These are phyloP conservation scores for Drosophila biarmipes DNA, from an alignment of 1,140 invertebrate genomes.

Conservation along the genomic window DNA sequence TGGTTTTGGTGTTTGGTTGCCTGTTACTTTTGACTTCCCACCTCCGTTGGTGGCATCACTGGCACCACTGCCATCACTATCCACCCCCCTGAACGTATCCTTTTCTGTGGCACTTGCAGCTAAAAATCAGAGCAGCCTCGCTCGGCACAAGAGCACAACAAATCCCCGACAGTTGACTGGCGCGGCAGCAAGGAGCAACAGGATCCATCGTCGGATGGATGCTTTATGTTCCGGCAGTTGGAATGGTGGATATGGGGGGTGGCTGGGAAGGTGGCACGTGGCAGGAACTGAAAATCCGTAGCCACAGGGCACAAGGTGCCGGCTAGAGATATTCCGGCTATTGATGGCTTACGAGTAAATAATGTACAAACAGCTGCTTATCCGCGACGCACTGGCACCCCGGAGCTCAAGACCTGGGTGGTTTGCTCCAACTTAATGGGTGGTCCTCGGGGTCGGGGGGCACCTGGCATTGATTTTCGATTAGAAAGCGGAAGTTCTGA, in stretches of 20 bases:
- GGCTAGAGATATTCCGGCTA: slow-evolving; percentile 48
- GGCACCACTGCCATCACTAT: slow-evolving; percentile 2
- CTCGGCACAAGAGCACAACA: slow-evolving; percentile 56
- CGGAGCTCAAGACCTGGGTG: not conserved
- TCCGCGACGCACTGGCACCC: slow-evolving; percentile 49
- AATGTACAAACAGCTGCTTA: slow-evolving; percentile 83
- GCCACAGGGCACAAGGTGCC: slow-evolving; percentile 19
- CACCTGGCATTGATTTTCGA: slow-evolving; percentile 78
- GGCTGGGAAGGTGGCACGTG: slow-evolving; percentile 28
- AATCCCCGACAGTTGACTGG: slow-evolving; percentile 80
- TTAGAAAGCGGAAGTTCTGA: slow-evolving; percentile 58
- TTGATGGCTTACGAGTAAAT: slow-evolving; percentile 82
- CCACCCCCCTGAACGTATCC: slow-evolving; percentile 41
- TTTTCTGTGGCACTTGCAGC: slow-evolving; percentile 78
- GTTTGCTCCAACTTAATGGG: not conserved
- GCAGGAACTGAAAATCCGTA: slow-evolving; percentile 37
- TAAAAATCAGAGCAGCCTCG: slow-evolving; percentile 68
- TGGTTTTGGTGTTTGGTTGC: slow-evolving; percentile 81
- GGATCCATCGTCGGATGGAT: slow-evolving; percentile 40
- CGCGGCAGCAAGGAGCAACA: slow-evolving; percentile 30
- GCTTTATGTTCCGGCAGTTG: slow-evolving; percentile 33
- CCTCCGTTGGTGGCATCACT: slow-evolving; percentile 12
- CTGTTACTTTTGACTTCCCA: slow-evolving; percentile 75
- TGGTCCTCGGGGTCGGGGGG: slow-evolving; percentile 7
- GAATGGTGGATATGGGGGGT: no score